Evolutionary conservation across 2,888 invertebrate genomes (phyloP), one percentile per base, ranked within the genome.

Genomic region (Drosophila hawaiiensis): DNA sequence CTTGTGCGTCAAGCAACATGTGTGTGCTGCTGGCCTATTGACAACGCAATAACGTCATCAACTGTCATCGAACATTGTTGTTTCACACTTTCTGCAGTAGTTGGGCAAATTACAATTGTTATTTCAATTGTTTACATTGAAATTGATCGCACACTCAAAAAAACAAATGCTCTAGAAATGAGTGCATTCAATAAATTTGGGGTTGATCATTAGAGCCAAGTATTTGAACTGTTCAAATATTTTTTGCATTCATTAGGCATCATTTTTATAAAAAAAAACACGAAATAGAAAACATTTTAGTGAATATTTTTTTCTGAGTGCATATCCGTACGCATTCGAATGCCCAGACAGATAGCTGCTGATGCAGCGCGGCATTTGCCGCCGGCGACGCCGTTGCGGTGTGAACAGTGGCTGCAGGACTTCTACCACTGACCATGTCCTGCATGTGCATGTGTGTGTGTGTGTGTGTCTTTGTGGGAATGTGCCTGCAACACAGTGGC

Each of bases 31-130:
- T 50, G 50, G 25, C 59, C 76, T 58, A 78, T 81, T 77, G 80
- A 67, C 80, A 55, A 77, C 73, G 60, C 63, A 82, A 82, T 82
- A 89, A 86, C 89, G 87, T 85, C 89, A 85, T 85, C 85, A 77
- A 82, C 76, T 83, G 86, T 81, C 89, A 77, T 74, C 67, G 73
- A 50, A 16, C 56, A 58, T 33, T 66, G 80, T 62, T 60, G 68
- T 69, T 87, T 84, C 89, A 85, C 89, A 88, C 83, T 83, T 85
- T 77, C 72, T 79, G 72, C 82, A 62, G 68, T 75, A 75, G 84
- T 82, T 71, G 75, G 80, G 80, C 82, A 84, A 89, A 89, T 77
- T 82, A 87, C 87, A 87, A 86, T 82, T 78, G 87, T 80, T 74
- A 68, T 78, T 73, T 83, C 69, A 86, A 85, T 86, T 86, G 84